phyloP scores from a whole-genome alignment of 2,797 vertebrate species.

The Darevskia mixta region DNA sequence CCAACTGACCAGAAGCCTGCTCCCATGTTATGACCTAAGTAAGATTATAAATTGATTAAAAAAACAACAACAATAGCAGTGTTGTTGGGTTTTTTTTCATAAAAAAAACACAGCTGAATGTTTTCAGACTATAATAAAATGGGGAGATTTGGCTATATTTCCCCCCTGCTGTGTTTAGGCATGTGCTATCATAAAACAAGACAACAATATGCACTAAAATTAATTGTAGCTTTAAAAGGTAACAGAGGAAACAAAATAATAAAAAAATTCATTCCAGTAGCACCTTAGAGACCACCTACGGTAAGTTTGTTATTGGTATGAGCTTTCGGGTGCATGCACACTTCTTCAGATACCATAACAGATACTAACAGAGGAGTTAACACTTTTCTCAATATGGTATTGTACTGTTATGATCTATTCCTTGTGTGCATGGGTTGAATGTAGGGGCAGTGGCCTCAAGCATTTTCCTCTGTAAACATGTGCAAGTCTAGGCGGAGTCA shows the following conservation, averaged over 20 bases:
- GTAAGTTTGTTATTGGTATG: no score
- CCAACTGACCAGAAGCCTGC: background rate
- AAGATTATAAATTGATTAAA: no score
- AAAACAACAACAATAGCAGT: no score
- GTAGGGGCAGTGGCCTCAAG: background rate
- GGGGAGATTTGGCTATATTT: conserved; percentile 16
- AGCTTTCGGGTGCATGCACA: no score
- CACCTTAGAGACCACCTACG: no score
- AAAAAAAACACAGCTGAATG: conserved; percentile 35
- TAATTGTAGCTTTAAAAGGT: background rate
- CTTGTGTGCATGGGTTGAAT: background rate
- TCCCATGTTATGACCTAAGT: background rate
- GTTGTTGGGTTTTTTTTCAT: background rate
- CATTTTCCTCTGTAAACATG: background rate
- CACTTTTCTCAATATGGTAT: background rate
- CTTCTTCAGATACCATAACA: no score
- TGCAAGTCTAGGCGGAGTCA: background rate
- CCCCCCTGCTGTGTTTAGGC: background rate
- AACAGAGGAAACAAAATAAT: background rate
- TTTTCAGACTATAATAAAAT: conserved; percentile 32
- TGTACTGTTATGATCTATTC: background rate
- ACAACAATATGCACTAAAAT: background rate
- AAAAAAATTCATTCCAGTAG: no score
- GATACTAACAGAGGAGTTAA: background rate
- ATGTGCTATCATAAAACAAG: background rate